Evolutionary conservation across 2,113 vertebrate genomes (phyloP), one percentile per base, ranked within the genome.

Genomic region (Otis tarda): DNA sequence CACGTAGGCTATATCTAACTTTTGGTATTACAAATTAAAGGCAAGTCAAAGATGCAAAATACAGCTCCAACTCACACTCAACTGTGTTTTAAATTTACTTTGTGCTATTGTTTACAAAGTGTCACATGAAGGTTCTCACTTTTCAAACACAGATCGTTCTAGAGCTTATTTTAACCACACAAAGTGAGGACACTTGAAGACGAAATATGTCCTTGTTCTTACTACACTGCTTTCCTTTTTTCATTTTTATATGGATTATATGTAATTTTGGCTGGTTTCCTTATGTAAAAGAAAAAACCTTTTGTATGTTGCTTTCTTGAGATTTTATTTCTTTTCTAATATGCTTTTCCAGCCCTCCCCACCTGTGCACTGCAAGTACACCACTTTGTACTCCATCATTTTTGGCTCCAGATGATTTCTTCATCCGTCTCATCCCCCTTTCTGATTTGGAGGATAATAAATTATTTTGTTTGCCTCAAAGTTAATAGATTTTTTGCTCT

Each of bases 121-220:
- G 30, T 83, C 86, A 63, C 23, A 67, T 41, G 68, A 74, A 83
- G 39, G 47, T 93, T 93, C 70, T 90, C 87, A 63, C 91, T 94
- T 92, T 83, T 93, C 93, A 93, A 93, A 70, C 63, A 59, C 37
- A 81, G 49, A 60, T 77, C n/a, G 15, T 95, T 79, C 74, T 37
- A 80, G 81, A 92, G 59, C 5, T 83, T 61, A 76, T 69, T 84
- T 83, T 85, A 63, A 82, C 30, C 30, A 45, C 19, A 28, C 22
- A 73, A 91, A 93, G 22, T 65, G 77, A 73, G 55, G 75, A 76
- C 50, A 59, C 22, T 76, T 53, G 25, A 50, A 73, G 49, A 76
- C 1, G 11, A 37, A 65, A 21, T 90, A 74, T 89, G 37, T 65
- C 22, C 13, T 70, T 31, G 65, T 67, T 86, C 37, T 78, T 52